A percentile compares a stretch with the other conserved stretches of the same genome.
phyloP scores from a whole-genome alignment of 2,797 vertebrate genomes.

The Sitta carolinensis region DNA sequence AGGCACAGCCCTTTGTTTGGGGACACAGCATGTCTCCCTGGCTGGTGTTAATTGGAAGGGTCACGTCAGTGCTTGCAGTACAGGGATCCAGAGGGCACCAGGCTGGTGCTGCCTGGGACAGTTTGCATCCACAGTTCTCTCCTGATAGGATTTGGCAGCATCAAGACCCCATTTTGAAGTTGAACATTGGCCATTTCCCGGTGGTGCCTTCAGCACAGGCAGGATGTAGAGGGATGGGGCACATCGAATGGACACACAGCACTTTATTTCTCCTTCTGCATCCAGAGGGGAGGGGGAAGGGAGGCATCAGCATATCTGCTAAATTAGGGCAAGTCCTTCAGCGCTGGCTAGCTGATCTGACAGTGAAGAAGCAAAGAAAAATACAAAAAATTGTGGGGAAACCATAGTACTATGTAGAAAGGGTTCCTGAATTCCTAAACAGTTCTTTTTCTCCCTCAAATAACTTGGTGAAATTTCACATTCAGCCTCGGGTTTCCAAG shows the following conservation, averaged over 20 bases:
- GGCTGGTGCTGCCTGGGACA: not conserved
- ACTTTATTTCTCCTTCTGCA: not conserved
- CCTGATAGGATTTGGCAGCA: not conserved
- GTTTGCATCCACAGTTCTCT: not conserved
- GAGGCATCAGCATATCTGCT: not conserved
- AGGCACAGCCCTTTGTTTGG: not conserved
- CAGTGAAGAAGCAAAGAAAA: not conserved
- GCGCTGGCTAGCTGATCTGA: not conserved
- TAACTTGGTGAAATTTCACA: not conserved
- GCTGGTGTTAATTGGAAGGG: not conserved
- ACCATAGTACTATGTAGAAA: not conserved
- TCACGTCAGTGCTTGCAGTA: rapidly evolving
- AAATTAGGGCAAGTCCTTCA: not conserved
- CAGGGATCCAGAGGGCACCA: not conserved
- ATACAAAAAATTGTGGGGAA: not conserved
- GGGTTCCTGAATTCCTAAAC: not conserved
- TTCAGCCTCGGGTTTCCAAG: not conserved
- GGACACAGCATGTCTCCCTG: not conserved
- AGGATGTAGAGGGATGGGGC: not conserved
- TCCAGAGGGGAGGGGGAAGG: not conserved
- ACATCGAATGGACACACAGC: rapidly evolving
- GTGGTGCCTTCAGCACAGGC: not conserved
- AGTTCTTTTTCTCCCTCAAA: not conserved
- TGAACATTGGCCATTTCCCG: not conserved
- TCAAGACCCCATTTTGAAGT: not conserved